Base-by-base conservation (phyloP, 2,113 vertebrate species). In the Microcebus lehilahytsara region DNA sequence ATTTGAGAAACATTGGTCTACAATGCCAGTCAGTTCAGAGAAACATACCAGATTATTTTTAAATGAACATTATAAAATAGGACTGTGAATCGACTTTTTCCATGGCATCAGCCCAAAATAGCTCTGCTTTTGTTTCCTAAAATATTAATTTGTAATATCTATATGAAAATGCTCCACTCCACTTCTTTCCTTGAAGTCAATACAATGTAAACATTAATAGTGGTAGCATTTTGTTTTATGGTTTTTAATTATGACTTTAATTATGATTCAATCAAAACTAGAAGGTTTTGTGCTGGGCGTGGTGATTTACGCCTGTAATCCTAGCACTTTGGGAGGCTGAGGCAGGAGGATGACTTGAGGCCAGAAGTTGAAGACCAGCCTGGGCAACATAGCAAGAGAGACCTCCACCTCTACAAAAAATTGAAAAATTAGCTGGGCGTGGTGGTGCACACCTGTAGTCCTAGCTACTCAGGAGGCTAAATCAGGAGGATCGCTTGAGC, bases 161-260 rank as follows among this genome's bases (percentile, higher is more conserved):
- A 98, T 97, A 92, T 97, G 97, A 92, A 95, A 88, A 98, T 97
- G 98, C 98, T 99, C 98, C 98, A 98, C 98, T 97, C 98, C 96
- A 97, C 97, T 98, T 98, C 79, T 98, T 98, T 97, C 98, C 99
- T 97, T 98, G 98, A 99, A 98, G 98, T 98, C 98, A 98, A 92
- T 97, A 96, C 97, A 99, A 93, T 98, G 97, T 99, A 99, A 99
- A 99, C 98, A 99, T 98, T 98, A 98, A 98, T 91, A 75, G 22
- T 25, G 58, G 42, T 46, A 30, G 32, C 37, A 32, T 89, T 97
- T 92, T 66, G 98, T 98, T 98, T 97, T 30, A 83, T 69, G 40
- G 30, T 78, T 92, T 91, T 60, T 56, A 93, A 89, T 91, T 85
- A 62, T 22, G 9, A 88, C 93, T 91, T 60, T 56, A 94, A 89